These are phyloP conservation scores for Haemorhous mexicanus DNA, from an alignment of 2,113 vertebrate species.

Conservation along the genomic window DNA sequence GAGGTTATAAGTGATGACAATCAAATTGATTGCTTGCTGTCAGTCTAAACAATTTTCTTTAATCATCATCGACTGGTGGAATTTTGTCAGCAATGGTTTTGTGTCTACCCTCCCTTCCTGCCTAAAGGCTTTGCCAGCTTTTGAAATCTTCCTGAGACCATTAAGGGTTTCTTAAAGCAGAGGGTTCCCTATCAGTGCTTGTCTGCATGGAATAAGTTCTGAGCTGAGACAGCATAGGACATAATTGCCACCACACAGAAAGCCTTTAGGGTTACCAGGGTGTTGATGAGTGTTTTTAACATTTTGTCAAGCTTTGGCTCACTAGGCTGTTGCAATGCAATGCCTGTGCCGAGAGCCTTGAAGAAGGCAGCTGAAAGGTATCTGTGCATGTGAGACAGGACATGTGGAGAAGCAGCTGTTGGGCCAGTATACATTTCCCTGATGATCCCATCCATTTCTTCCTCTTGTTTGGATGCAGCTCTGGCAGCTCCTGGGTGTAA, in stretches of 20 bases:
- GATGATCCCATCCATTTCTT: conserved; percentile 17
- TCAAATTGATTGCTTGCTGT: background rate
- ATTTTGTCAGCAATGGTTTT: background rate
- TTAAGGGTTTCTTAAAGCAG: background rate
- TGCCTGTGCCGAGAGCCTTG: background rate
- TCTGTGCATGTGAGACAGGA: background rate
- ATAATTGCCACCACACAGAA: background rate
- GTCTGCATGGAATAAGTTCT: background rate
- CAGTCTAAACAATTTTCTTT: background rate
- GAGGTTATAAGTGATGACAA: background rate
- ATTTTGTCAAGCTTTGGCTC: background rate
- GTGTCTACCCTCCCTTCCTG: background rate
- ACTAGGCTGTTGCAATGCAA: background rate
- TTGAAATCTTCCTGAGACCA: background rate
- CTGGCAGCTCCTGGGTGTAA: background rate
- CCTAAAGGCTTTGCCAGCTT: background rate
- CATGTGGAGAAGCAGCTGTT: conserved; percentile 31
- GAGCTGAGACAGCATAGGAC: background rate
- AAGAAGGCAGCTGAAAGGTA: background rate
- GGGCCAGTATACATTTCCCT: background rate
- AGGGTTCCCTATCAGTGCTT: background rate
- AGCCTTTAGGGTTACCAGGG: background rate
- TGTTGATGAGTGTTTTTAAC: background rate
- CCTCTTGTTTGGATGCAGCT: background rate
- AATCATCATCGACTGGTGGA: background rate